phyloP scores from a whole-genome alignment of 92 coral and sea anemone species.

The Virgularia gustaviana region DNA sequence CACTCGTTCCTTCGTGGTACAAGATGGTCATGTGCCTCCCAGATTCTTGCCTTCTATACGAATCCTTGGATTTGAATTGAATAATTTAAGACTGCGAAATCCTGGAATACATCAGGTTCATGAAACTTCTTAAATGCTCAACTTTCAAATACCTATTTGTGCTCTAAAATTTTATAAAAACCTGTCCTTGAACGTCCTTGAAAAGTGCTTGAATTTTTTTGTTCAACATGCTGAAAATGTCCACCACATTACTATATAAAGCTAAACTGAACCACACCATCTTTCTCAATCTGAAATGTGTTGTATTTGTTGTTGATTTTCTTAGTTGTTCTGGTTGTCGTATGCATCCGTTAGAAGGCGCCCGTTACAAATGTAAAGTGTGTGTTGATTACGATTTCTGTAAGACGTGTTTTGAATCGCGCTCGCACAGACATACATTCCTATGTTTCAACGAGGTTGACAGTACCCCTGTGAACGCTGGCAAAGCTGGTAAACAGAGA shows the following conservation, averaged over 20 bases:
- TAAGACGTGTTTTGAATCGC: conserved; percentile 88
- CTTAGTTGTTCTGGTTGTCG: conserved; percentile 87
- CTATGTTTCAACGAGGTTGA: conserved; percentile 89
- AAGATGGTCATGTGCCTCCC: too few relatives aligned
- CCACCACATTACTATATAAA: neutral
- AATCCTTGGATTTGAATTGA: too few relatives aligned
- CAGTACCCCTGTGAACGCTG: conserved; percentile 81
- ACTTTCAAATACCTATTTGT: too few relatives aligned
- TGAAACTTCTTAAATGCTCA: too few relatives aligned
- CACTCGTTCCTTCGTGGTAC: too few relatives aligned
- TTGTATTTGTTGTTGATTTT: neutral
- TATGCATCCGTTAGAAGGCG: conserved; percentile 86
- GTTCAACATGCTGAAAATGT: neutral
- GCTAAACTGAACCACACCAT: neutral
- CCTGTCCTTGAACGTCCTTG: too few relatives aligned
- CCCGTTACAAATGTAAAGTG: conserved; percentile 89
- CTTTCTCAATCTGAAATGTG: neutral
- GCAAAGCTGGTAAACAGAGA: conserved; percentile 82
- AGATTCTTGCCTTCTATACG: too few relatives aligned
- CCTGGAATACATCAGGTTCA: too few relatives aligned
- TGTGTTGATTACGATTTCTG: conserved; percentile 92
- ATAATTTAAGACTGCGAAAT: too few relatives aligned
- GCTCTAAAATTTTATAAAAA: too few relatives aligned
- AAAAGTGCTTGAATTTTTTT: too few relatives aligned
- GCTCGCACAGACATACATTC: conserved; percentile 86